phyloP scores from a whole-genome alignment of 2,113 vertebrate species.

The Clinocottus analis region DNA sequence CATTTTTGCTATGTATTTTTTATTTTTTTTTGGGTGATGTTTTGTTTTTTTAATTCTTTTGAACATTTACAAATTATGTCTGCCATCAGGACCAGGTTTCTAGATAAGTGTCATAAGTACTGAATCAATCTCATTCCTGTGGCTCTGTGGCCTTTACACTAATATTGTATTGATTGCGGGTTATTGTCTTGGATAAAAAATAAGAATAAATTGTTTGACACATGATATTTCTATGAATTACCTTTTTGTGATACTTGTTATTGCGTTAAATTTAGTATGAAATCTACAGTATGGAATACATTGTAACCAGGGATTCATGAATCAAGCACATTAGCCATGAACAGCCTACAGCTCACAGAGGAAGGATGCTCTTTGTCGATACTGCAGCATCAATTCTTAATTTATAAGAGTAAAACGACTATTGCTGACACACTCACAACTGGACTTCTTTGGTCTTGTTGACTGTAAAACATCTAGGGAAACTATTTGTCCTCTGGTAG shows the following conservation, averaged over 20 bases:
- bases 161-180: constrained; percentile 58
- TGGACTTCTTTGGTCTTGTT: constrained; percentile 21
- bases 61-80: constrained; percentile 59
- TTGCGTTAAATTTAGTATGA: constrained; percentile 26
- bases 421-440: constrained; percentile 40
- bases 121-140: constrained; percentile 66
- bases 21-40: constrained; percentile 66
- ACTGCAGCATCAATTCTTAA: constrained; percentile 28
- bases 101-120: constrained; percentile 53
- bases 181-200: constrained; percentile 56
- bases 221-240: constrained; percentile 53
- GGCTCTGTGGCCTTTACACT: constrained; percentile 66
- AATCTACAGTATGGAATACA: constrained; percentile 25
- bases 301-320: constrained; percentile 39
- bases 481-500: constrained; percentile 6
- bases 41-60: constrained; percentile 68
- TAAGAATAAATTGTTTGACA: constrained; percentile 60
- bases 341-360: constrained; percentile 36
- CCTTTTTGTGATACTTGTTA: constrained; percentile 54
- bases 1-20: constrained; percentile 71
- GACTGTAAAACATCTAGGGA: constrained; percentile 12
- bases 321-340: constrained; percentile 54
- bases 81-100: constrained; percentile 61
- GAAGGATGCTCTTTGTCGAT: constrained; percentile 21
- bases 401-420: constrained; percentile 44